phyloP scores from a whole-genome alignment of 2,888 invertebrate species.

The Sycophila texana region DNA sequence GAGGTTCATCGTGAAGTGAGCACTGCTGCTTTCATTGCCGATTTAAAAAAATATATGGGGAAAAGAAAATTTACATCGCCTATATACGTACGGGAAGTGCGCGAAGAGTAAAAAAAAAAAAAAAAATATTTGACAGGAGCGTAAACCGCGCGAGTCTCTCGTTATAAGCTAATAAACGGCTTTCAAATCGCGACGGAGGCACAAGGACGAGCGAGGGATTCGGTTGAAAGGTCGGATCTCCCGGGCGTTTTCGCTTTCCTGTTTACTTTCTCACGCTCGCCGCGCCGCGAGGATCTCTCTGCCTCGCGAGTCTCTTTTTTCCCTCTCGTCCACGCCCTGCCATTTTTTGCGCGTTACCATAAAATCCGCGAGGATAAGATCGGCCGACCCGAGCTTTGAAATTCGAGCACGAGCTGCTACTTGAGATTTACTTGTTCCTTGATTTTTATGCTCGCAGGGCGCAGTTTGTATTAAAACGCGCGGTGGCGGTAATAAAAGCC shows the following conservation, averaged over 20 bases:
- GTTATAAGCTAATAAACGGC: too few species aligned
- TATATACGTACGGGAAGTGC: too few species aligned
- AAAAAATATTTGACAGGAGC: too few species aligned
- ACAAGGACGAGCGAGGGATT: neutral
- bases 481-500: neutral
- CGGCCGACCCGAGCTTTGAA: neutral
- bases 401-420: neutral
- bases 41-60: too few species aligned
- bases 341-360: neutral
- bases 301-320: neutral
- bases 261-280: constrained; percentile 38
- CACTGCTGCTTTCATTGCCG: too few species aligned
- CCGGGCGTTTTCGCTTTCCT: neutral
- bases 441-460: neutral
- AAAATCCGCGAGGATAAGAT: constrained; percentile 1
- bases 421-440: neutral
- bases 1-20: too few species aligned
- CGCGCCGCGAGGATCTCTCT: neutral
- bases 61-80: too few species aligned
- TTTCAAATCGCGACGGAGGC: too few species aligned
- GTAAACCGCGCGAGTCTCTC: too few species aligned
- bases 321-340: neutral
- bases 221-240: neutral
- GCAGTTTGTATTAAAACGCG: neutral
- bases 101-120: too few species aligned